Conservation (phyloP, 2,113 vertebrate genomes). For the Limnothrissa miodon region DNA sequence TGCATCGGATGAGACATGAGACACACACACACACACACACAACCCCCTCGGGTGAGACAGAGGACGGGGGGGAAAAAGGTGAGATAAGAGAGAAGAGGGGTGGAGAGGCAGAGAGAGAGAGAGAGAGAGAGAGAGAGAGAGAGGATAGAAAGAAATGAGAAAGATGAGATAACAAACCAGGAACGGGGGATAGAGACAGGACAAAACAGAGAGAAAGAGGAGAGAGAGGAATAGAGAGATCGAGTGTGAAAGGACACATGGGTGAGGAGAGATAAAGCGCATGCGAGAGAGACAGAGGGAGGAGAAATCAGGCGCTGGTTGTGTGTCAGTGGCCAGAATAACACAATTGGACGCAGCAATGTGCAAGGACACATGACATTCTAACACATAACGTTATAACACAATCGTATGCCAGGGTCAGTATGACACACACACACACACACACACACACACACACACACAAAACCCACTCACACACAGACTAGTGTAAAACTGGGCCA, state of each 20-base stretch:
- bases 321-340: no score
- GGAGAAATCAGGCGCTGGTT: no score
- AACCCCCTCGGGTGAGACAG: background rate
- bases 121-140: background rate
- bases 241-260: no score
- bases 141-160: background rate
- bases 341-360: no score
- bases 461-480: background rate
- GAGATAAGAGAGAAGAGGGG: background rate
- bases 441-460: background rate
- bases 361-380: no score
- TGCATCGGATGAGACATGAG: background rate
- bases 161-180: background rate
- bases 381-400: no score
- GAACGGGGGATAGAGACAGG: background rate
- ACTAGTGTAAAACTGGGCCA: background rate
- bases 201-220: background rate
- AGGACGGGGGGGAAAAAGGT: background rate
- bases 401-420: no score
- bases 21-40: no score
- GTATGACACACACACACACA: background rate
- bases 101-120: background rate
- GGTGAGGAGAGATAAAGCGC: no score
- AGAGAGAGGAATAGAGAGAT: background rate
- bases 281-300: no score